Evolutionary conservation across 2,888 invertebrate genomes (phyloP), one percentile per base, ranked within the genome.

Genomic region (Platycheirus albimanus): DNA sequence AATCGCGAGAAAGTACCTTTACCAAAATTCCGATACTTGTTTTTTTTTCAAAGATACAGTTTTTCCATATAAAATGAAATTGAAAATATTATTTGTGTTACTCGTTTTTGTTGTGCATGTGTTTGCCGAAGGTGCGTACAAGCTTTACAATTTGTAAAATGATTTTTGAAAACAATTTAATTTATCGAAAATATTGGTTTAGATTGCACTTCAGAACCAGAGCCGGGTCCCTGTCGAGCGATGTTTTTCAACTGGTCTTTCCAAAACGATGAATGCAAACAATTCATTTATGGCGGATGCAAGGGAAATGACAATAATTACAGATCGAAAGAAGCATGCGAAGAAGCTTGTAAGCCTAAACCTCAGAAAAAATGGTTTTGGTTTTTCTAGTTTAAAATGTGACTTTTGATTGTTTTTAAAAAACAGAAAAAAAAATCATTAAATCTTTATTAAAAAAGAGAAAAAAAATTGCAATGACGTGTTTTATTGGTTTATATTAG

Each of bases 271-370:
- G 10, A 15, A 20, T 64, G 64, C 11, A 2, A 4, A 24, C 5
- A 20, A 2, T 64, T 49, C 19, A 6, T 24, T 2, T 64, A 36
- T 33, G 49, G 47, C 4, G 64, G 64, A 36, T 64, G 64, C 24
- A n/a, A 49, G 0, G 64, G 64, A 30, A 64, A 64, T 49, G 20
- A 5, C 0, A 64, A 64, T 24, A 36, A 38, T 10, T 64, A 36
- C 13, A 2, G 0, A 3, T 11, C 36, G 2, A 49, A 49, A 36
- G 49, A 64, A 6, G 13, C 36, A 24, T 64, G 64, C 10, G 64
- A 64, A 47, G 4, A 64, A 15, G 36, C 20, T 49, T 64, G 64
- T 3, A 28, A 28, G 11, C 8, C 17, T 11, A 58, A 38, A 24
- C 13, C 47, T 1, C 15, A 15, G 28, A 30, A n/a, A 4, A 61